Conservation (phyloP, 2,888 invertebrate species). For the Synanthedon formicaeformis region DNA sequence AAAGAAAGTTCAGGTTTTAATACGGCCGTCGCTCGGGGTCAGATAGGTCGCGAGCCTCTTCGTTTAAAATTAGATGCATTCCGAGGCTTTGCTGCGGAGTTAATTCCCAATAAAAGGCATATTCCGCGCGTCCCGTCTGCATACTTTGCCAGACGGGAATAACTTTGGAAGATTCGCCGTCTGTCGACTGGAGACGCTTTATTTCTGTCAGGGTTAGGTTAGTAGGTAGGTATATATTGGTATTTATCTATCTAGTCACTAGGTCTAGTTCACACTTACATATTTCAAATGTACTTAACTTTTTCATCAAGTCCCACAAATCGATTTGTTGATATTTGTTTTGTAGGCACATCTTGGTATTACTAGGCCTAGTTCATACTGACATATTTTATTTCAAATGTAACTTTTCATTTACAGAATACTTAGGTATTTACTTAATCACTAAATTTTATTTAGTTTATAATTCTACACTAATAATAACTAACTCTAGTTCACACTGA, state of each 20-base stretch:
- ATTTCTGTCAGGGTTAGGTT: slow-evolving; percentile 65
- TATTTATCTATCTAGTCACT: too few species aligned
- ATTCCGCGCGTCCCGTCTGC: slow-evolving; percentile 28
- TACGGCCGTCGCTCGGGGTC: slow-evolving; percentile 62
- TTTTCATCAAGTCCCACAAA: too few species aligned
- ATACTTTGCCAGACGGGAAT: slow-evolving; percentile 34
- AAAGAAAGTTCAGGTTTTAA: slow-evolving; percentile 71
- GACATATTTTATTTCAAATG: too few species aligned
- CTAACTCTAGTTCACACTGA: slow-evolving; percentile 15
- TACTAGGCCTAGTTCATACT: too few species aligned
- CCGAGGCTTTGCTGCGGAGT: slow-evolving; percentile 52
- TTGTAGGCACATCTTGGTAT: too few species aligned
- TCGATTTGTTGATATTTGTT: too few species aligned
- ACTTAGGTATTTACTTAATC: too few species aligned
- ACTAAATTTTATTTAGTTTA: too few species aligned
- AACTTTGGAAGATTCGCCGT: slow-evolving; percentile 30
- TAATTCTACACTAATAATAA: too few species aligned
- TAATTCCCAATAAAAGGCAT: slow-evolving; percentile 37
- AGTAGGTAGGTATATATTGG: slow-evolving; percentile 33
- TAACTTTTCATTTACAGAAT: too few species aligned
- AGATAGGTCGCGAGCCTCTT: slow-evolving; percentile 66
- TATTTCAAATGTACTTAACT: too few species aligned
- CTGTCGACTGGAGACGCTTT: slow-evolving; percentile 32
- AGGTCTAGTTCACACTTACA: slow-evolving; percentile 15
- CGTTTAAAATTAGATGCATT: slow-evolving; percentile 70